Evolutionary conservation across 1,140 invertebrate species (phyloP).

Genomic region (Trissolcus basalis): DNA sequence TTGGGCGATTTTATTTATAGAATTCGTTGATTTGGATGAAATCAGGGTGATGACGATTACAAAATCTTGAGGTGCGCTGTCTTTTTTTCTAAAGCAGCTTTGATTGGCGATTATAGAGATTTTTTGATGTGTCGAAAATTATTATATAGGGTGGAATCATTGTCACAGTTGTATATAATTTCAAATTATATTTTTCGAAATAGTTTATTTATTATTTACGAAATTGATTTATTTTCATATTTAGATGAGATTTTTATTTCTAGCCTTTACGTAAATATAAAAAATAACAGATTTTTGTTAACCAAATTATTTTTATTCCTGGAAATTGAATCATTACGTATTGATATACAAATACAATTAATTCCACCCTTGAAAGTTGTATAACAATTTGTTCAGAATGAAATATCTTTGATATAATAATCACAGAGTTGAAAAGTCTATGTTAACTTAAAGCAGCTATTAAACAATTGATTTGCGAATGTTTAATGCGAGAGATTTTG

Average conservation of each 20-base stretch:
- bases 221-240: not conserved
- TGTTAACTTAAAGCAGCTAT: conserved; percentile 45
- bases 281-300: too few relatives aligned
- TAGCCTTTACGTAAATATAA: too few relatives aligned
- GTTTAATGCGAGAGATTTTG: conserved; percentile 36
- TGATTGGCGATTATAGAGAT: conserved; percentile 20
- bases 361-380: conserved; percentile 14
- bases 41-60: conserved; percentile 39
- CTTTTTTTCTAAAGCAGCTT: conserved; percentile 35
- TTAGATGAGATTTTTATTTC: too few relatives aligned
- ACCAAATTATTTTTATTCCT: too few relatives aligned
- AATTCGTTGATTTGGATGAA: conserved; percentile 46
- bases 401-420: conserved; percentile 26
- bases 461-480: conserved; percentile 48
- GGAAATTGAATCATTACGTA: not conserved
- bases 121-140: conserved; percentile 19
- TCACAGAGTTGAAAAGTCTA: conserved; percentile 33
- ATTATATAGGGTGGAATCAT: conserved; percentile 34
- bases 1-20: conserved; percentile 22
- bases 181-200: not conserved
- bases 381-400: conserved; percentile 19
- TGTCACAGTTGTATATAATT: not conserved
- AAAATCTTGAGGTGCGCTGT: conserved; percentile 22
- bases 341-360: not conserved
- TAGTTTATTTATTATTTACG: too few relatives aligned